A percentile compares a stretch with the other conserved stretches of the same genome.
These are phyloP conservation scores for Ennomos quercinarius DNA, from an alignment of 2,888 invertebrate genomes.

Conservation along the genomic window DNA sequence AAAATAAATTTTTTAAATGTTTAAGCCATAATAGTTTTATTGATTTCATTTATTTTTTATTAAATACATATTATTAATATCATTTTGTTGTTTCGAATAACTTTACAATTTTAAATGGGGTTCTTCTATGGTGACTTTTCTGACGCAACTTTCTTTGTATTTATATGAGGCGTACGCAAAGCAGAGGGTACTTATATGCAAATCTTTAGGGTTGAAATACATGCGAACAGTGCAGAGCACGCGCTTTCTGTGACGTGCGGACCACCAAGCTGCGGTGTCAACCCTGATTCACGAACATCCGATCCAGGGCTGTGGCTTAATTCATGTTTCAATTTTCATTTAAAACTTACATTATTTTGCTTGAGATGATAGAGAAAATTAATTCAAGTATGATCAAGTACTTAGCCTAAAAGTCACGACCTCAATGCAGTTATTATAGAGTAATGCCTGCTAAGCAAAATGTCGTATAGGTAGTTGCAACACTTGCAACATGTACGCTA, in stretches of 20 bases:
- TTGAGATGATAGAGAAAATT: too few species aligned
- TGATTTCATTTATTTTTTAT: conserved; percentile 2
- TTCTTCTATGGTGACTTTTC: conserved; percentile 11
- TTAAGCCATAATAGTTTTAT: conserved; percentile 18
- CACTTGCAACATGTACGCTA: too few species aligned
- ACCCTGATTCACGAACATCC: conserved; percentile 78
- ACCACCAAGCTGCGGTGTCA: conserved; percentile 80
- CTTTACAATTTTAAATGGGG: conserved; percentile 8
- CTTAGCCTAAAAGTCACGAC: too few species aligned
- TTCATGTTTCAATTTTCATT: too few species aligned
- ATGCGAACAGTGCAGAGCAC: conserved; percentile 71
- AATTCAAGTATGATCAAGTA: too few species aligned
- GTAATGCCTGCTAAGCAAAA: too few species aligned
- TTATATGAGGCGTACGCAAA: conserved; percentile 36
- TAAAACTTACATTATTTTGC: too few species aligned
- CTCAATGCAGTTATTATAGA: too few species aligned
- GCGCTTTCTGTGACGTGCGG: conserved; percentile 76
- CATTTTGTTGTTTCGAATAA: conserved; percentile 1
- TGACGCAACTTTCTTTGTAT: conserved; percentile 28
- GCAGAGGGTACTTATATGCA: conserved; percentile 58
- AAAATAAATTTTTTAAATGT: conserved; percentile 22
- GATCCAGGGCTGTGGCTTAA: conserved; percentile 60
- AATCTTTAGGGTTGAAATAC: conserved; percentile 75
- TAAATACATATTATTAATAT: too few species aligned
- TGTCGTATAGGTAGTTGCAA: too few species aligned